phyloP scores from a whole-genome alignment of 1,140 invertebrate species.

The Paramacrobiotus metropolitanus region DNA sequence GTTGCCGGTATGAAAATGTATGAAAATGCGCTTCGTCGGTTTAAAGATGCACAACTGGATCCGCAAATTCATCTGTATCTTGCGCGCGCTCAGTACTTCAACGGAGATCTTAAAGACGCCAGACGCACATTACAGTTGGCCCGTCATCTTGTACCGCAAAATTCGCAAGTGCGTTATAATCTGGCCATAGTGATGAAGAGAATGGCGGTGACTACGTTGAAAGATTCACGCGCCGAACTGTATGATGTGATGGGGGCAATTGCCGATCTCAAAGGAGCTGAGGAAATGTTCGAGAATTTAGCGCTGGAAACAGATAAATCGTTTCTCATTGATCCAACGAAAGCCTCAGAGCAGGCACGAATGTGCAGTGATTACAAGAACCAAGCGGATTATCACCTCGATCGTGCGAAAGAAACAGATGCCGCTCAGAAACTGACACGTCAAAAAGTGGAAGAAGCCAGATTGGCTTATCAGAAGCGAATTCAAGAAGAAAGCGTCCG shows the following conservation, averaged over 20 bases:
- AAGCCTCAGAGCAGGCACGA: too few species aligned
- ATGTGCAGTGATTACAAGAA: too few species aligned
- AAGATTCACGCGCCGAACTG: conserved; percentile 73
- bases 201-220: conserved; percentile 64
- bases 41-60: conserved; percentile 40
- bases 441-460: too few species aligned
- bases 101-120: conserved; percentile 67
- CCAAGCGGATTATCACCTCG: background rate
- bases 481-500: background rate
- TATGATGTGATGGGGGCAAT: conserved; percentile 82
- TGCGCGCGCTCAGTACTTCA: conserved; percentile 72
- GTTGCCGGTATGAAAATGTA: conserved; percentile 99
- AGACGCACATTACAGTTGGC: conserved; percentile 58
- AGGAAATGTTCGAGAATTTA: conserved; percentile 19
- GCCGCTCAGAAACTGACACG: too few species aligned
- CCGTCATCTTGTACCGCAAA: conserved; percentile 72
- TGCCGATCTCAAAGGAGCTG: conserved; percentile 69
- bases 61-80: conserved; percentile 60
- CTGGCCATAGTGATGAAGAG: conserved; percentile 81
- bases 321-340: too few species aligned
- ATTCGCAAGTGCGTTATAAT: conserved; percentile 76
- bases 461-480: background rate
- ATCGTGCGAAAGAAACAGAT: too few species aligned
- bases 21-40: conserved; percentile 94
- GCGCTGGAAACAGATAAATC: background rate